phyloP scores from a whole-genome alignment of 2,888 invertebrate genomes.

The Eupeodes luniger region DNA sequence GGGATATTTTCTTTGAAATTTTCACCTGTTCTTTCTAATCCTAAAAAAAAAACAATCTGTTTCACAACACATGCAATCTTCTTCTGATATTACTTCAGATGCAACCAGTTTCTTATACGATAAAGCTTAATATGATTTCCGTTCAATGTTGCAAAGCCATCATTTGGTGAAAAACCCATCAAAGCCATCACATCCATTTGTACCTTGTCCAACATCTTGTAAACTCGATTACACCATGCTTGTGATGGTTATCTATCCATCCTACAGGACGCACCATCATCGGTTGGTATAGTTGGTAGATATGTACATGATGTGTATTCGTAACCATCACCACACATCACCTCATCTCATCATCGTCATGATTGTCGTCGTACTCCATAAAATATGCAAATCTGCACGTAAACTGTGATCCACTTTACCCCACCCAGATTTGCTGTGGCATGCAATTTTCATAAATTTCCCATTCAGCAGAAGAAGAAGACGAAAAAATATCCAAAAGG shows the following conservation, averaged over 20 bases:
- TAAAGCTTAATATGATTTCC: slow-evolving; percentile 42
- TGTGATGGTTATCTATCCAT: slow-evolving; percentile 52
- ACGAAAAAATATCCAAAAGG: slow-evolving; percentile 28
- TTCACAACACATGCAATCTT: slow-evolving; percentile 43
- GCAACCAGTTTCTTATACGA: slow-evolving; percentile 51
- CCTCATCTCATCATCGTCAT: slow-evolving; percentile 34
- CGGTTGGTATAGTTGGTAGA: too few relatives aligned
- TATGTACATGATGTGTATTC: too few relatives aligned
- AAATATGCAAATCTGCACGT: slow-evolving; percentile 68
- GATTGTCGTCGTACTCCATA: slow-evolving; percentile 61
- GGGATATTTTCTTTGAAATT: neutral
- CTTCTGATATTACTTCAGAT: neutral
- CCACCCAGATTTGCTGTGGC: slow-evolving; percentile 59
- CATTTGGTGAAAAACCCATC: slow-evolving; percentile 48
- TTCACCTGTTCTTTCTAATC: slow-evolving; percentile 34
- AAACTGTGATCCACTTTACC: slow-evolving; percentile 56
- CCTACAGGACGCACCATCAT: slow-evolving; percentile 41
- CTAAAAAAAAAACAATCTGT: slow-evolving; percentile 22
- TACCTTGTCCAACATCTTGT: slow-evolving; percentile 75
- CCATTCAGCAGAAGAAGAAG: slow-evolving; percentile 56
- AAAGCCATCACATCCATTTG: slow-evolving; percentile 66
- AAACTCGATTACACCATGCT: slow-evolving; percentile 69
- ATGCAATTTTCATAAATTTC: slow-evolving; percentile 76
- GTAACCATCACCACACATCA: slow-evolving; percentile 26
- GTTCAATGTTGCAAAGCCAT: slow-evolving; percentile 50